Evolutionary conservation across 2,797 vertebrate genomes (phyloP), one percentile per base, ranked within the genome.

Genomic region (Microctenopoma stevenorrisi): DNA sequence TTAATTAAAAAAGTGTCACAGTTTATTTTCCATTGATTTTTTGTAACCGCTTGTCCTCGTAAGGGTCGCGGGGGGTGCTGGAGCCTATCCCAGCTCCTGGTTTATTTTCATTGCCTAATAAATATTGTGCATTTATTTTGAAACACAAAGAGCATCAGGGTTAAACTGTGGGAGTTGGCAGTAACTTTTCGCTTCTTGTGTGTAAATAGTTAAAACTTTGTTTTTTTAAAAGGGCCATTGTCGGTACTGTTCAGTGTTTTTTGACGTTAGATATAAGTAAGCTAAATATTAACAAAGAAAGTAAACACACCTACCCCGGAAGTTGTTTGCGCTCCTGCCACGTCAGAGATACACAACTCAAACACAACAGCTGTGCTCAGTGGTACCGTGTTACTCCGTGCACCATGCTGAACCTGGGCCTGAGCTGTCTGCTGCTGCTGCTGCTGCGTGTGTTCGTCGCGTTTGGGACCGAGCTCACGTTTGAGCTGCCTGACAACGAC

Each of bases 401-500:
- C 11, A 5, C 1, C 10, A 94, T 94, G 93, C n/a, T 73, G 3
- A 49, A 11, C 15, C 15, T 62, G 16, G 75, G 26, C 11, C 33
- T 92, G 25, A 55, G 74, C 22, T 71, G 62, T 53, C 5, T 22
- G 22, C 22, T 22, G 37, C 6, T 93, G 28, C 22, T 57, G 14
- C 46, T 58, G 28, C 52, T 93, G 4, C 78, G 62, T 38, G 63
- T 82, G 35, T 50, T 49, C 6, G 16, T 60, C 44, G 89, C 85
- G 58, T 84, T 74, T 35, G 90, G 75, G 33, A 92, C 91, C 0
- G 94, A 95, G 73, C 71, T 95, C 33, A 95, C 94, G 0, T 95
- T 95, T 79, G 92, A 94, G 76, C 89, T 95, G 7, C 79, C 91
- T 0, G 94, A 95, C 73, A 94, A 94, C 53, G 90, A 93, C 0